Percentiles rank a stretch among this genome's conserved stretches.
Evolutionary conservation across 2,888 invertebrate genomes (phyloP).

Genomic region (Pteria penguin): DNA sequence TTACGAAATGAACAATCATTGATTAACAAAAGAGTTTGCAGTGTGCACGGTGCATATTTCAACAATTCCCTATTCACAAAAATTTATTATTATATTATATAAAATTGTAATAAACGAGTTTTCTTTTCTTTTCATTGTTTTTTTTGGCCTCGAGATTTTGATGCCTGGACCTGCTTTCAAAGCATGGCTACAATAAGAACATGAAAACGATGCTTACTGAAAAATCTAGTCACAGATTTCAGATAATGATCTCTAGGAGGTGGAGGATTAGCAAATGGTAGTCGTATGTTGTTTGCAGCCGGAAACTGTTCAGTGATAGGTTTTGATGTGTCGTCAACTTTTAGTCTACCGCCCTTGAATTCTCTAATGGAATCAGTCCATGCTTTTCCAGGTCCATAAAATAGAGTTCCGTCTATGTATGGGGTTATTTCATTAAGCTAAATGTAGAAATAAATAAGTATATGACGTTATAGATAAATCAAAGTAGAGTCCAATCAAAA

Average conservation of each 20-base stretch:
- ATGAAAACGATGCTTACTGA: conserved; percentile 53
- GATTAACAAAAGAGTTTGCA: too few species aligned
- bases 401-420: conserved; percentile 99
- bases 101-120: too few species aligned
- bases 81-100: too few species aligned
- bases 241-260: conserved; percentile 64
- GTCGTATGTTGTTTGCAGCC: conserved; percentile 59
- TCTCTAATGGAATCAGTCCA: conserved; percentile 96
- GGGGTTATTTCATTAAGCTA: conserved; percentile 94
- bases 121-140: conserved; percentile 81
- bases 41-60: too few species aligned
- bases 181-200: too few species aligned
- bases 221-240: conserved; percentile 65
- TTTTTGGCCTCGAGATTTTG: conserved; percentile 92
- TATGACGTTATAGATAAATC: too few species aligned
- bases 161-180: conserved; percentile 97
- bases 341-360: conserved; percentile 87
- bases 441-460: too few species aligned
- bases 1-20: too few species aligned
- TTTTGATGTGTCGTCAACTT: conserved; percentile 75
- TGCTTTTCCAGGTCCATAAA: conserved; percentile 98
- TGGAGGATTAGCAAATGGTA: conserved; percentile 72
- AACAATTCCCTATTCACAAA: too few species aligned
- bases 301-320: conserved; percentile 60
- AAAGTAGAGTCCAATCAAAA: too few species aligned